Evolutionary conservation across 1,140 invertebrate genomes (phyloP).

Genomic region (Thalassaphorura encarpata): DNA sequence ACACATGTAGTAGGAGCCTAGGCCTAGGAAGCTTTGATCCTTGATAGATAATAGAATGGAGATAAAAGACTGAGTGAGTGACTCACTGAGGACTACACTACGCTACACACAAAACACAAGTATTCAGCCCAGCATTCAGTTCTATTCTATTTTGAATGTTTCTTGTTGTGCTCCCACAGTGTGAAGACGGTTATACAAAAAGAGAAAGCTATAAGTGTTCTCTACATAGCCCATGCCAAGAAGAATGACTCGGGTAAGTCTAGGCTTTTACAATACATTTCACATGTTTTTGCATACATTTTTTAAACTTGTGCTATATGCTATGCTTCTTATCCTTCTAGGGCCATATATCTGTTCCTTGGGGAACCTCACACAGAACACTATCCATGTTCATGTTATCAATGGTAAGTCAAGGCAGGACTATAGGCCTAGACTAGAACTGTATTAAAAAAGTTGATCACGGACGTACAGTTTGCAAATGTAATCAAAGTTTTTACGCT

Average conservation of each 20-base stretch:
- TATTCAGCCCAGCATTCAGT: no score
- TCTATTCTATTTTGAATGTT: no score
- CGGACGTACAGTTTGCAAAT: neutral
- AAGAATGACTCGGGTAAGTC: slow-evolving; percentile 74
- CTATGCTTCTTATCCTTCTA: no score
- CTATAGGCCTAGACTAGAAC: neutral
- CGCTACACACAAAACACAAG: no score
- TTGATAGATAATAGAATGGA: no score
- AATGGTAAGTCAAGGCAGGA: slow-evolving; percentile 54
- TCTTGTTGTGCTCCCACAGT: slow-evolving; percentile 43
- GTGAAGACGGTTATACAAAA: slow-evolving; percentile 68
- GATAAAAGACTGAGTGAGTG: no score
- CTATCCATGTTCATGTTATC: slow-evolving; percentile 66
- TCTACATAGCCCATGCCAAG: slow-evolving; percentile 73
- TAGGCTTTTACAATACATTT: no score
- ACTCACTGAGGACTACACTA: no score
- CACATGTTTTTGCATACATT: no score
- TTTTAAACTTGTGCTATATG: no score
- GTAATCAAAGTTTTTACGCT: neutral
- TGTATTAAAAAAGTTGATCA: neutral
- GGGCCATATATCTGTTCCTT: slow-evolving; percentile 70
- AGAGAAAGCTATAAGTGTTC: slow-evolving; percentile 60
- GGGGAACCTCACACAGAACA: slow-evolving; percentile 61
- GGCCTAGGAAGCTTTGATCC: no score
- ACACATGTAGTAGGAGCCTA: no score